Conservation (phyloP, 2,888 invertebrate genomes). For the Eristalis intricaria region DNA sequence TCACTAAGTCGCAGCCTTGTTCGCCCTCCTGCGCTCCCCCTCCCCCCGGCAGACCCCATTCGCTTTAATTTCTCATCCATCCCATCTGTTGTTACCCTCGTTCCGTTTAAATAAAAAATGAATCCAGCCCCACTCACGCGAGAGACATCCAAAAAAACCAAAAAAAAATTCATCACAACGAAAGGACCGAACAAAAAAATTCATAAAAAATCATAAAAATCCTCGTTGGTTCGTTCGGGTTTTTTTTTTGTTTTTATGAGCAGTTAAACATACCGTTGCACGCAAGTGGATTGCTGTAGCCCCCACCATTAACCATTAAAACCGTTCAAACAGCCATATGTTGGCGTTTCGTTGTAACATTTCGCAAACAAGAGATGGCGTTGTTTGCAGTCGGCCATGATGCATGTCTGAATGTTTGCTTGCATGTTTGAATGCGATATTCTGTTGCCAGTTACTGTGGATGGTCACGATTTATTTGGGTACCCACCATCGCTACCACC, state of each 20-base stretch:
- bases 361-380: conserved; percentile 41
- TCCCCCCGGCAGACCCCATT: no score
- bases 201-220: conserved; percentile 19
- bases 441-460: neutral
- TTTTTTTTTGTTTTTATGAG: conserved; percentile 59
- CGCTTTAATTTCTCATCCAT: neutral
- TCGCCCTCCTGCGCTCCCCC: neutral
- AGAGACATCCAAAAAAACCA: conserved; percentile 14
- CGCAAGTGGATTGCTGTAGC: conserved; percentile 38
- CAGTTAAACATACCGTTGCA: conserved; percentile 46
- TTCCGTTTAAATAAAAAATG: conserved; percentile 47
- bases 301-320: neutral
- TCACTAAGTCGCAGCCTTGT: conserved; percentile 6
- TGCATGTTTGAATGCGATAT: conserved; percentile 60
- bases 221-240: conserved; percentile 20
- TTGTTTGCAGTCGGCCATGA: conserved; percentile 22
- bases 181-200: conserved; percentile 1
- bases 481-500: neutral
- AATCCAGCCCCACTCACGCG: conserved; percentile 44
- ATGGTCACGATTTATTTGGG: conserved; percentile 51
- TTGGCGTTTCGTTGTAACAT: conserved; percentile 25
- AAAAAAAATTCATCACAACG: conserved; percentile 21
- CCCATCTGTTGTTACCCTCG: neutral
- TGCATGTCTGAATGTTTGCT: conserved; percentile 25
- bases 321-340: conserved; percentile 25